These are phyloP conservation scores for Neomonachus schauinslandi DNA, from an alignment of 2,113 vertebrate genomes.

Conservation along the genomic window DNA sequence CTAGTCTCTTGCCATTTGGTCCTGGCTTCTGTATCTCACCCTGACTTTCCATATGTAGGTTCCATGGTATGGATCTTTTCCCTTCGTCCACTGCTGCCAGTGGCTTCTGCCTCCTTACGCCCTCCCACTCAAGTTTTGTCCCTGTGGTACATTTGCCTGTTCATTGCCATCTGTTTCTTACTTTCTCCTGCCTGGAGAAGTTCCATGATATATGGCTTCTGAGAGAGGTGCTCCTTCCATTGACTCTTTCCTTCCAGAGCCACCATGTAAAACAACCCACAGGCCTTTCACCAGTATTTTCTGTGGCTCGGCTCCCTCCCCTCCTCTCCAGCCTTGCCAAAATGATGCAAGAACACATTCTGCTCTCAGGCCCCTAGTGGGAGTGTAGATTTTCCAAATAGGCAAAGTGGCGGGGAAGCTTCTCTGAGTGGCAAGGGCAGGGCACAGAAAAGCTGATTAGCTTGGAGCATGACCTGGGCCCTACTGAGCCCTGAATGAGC, in stretches of 20 bases:
- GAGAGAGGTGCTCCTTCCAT: neutral
- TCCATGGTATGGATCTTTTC: neutral
- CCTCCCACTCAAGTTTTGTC: neutral
- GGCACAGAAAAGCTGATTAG: slow-evolving; percentile 14
- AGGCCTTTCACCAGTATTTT: neutral
- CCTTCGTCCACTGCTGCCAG: neutral
- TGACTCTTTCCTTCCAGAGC: neutral
- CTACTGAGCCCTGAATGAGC: slow-evolving; percentile 59
- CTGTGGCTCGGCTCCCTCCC: neutral
- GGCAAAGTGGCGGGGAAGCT: neutral
- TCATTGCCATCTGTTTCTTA: slow-evolving; percentile 58
- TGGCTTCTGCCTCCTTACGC: neutral
- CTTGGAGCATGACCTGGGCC: neutral
- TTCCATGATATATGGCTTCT: slow-evolving; percentile 8
- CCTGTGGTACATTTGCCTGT: neutral
- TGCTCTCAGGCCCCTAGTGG: neutral
- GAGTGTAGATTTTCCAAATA: slow-evolving; percentile 26
- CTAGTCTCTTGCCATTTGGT: neutral
- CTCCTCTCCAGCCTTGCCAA: slow-evolving; percentile 34
- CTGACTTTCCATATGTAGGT: neutral
- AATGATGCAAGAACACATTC: neutral
- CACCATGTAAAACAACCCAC: neutral
- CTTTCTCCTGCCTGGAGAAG: slow-evolving; percentile 14
- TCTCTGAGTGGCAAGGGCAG: slow-evolving; percentile 38
- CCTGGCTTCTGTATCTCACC: neutral